A percentile compares a stretch with the other conserved stretches of the same genome.
Conservation (phyloP, 2,113 vertebrate species). For the Oncorhynchus masou region DNA sequence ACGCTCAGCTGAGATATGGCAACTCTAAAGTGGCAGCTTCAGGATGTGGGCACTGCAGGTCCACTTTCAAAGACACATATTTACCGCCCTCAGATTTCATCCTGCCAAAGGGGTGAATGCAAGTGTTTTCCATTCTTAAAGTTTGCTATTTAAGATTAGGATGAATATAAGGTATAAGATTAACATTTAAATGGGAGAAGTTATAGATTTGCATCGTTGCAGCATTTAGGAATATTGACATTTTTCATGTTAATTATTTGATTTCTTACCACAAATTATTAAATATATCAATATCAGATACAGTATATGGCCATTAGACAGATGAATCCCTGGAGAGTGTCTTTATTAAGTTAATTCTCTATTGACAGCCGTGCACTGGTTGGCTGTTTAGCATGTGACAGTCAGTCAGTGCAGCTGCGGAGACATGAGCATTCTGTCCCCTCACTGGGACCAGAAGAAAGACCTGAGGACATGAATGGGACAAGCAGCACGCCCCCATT, state of each 20-base stretch:
- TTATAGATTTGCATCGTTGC: too few species aligned
- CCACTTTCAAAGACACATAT: too few species aligned
- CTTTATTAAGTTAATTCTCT: constrained; percentile 69
- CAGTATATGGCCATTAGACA: constrained; percentile 54
- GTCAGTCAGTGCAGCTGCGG: constrained; percentile 52
- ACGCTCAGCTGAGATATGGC: constrained; percentile 66
- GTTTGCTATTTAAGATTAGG: too few species aligned
- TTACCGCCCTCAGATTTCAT: too few species aligned
- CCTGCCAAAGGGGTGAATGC: too few species aligned
- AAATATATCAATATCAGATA: too few species aligned
- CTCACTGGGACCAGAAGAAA: constrained; percentile 30
- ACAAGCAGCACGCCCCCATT: constrained; percentile 3
- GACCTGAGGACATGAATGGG: constrained; percentile 46
- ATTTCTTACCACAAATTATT: too few species aligned
- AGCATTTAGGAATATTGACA: too few species aligned
- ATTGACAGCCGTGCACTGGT: constrained; percentile 53
- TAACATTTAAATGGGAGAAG: too few species aligned
- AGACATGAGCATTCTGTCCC: constrained; percentile 28
- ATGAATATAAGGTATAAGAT: too few species aligned
- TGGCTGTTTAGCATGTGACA: constrained; percentile 36
- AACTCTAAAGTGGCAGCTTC: constrained; percentile 66
- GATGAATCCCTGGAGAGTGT: constrained; percentile 65
- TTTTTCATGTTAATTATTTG: too few species aligned
- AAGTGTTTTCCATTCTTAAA: too few species aligned
- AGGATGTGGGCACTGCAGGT: constrained; percentile 63